A percentile compares a stretch with the other conserved stretches of the same genome.
phyloP scores from a whole-genome alignment of 2,113 vertebrate species.

The Tyrannus savana region DNA sequence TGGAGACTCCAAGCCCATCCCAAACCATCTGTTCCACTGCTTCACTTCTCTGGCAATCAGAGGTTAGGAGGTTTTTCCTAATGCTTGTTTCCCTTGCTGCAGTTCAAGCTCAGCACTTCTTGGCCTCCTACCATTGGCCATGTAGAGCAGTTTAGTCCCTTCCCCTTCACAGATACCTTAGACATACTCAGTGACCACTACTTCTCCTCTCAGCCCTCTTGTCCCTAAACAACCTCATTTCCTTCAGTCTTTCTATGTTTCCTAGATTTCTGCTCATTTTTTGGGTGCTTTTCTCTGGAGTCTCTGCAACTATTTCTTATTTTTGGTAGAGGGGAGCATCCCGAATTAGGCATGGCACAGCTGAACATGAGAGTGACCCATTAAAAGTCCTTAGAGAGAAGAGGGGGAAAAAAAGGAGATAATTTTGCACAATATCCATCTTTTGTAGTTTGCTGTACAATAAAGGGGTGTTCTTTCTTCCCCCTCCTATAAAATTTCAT shows the following conservation, averaged over 20 bases:
- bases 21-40: constrained; percentile 26
- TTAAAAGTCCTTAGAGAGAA: not conserved
- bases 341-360: not conserved
- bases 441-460: not conserved
- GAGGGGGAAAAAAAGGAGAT: not conserved
- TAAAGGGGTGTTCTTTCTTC: not conserved
- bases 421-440: not conserved
- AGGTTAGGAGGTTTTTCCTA: constrained; percentile 14
- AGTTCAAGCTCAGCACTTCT: not conserved
- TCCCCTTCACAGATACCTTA: not conserved
- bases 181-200: not conserved
- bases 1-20: constrained; percentile 10
- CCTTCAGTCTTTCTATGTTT: not conserved
- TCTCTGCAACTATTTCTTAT: not conserved
- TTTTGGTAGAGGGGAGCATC: not conserved
- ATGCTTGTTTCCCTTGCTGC: not conserved
- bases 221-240: not conserved
- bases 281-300: not conserved
- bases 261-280: not conserved
- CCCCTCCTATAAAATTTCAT: not conserved
- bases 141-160: not conserved
- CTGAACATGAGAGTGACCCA: not conserved
- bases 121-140: not conserved
- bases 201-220: not conserved
- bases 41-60: not conserved